Evolutionary conservation across 1,140 invertebrate genomes (phyloP).

Genomic region (Bombyx mori): ASM3026992v2 NC_085125.1:7251001-7251500

Average conservation of each 20-base stretch:
- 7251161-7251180: constrained; percentile 12
- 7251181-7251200: constrained; percentile 12
- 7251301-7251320: constrained; percentile 11
- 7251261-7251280: constrained; percentile 1
- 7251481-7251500: too few relatives aligned
- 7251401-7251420: too few relatives aligned
- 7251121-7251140: constrained; percentile 5
- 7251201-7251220: constrained; percentile 13
- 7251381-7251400: too few relatives aligned
- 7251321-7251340: constrained; percentile 5
- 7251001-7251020: too few relatives aligned
- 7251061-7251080: too few relatives aligned
- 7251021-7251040: too few relatives aligned
- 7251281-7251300: constrained; percentile 7
- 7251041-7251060: too few relatives aligned
- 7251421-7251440: too few relatives aligned
- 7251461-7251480: too few relatives aligned
- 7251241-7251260: constrained; percentile 9
- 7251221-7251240: constrained; percentile 15
- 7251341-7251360: background rate
- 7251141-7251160: constrained; percentile 12
- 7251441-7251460: background rate
- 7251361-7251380: background rate
- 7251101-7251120: background rate
- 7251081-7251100: constrained; percentile 1